Evolutionary conservation across 2,797 vertebrate genomes (phyloP).

Genomic region (Malurus leucopterus): DNA sequence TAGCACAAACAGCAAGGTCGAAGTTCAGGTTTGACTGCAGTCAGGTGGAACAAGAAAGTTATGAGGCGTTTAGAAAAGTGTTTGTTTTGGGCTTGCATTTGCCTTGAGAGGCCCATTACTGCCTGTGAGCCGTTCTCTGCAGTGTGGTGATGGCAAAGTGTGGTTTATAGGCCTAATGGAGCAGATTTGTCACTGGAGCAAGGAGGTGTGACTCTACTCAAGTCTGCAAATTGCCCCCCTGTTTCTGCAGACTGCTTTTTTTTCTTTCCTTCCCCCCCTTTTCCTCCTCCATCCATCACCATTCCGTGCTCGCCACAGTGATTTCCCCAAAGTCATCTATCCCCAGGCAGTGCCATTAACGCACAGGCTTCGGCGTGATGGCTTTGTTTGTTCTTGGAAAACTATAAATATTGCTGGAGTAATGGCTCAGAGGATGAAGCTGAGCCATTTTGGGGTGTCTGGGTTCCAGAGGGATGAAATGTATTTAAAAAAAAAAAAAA

Average conservation of each 20-base stretch:
- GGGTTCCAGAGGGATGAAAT: background rate
- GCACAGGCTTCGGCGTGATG: background rate
- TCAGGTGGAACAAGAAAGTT: background rate
- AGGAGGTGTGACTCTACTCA: constrained; percentile 56
- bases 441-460: background rate
- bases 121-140: background rate
- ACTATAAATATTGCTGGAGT: constrained; percentile 34
- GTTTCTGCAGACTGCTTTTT: constrained; percentile 25
- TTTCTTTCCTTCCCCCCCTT: background rate
- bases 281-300: constrained; percentile 31
- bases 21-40: background rate
- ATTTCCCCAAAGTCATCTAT: constrained; percentile 62
- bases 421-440: constrained; percentile 10
- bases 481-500: background rate
- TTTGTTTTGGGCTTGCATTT: constrained; percentile 8
- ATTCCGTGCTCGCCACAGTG: background rate
- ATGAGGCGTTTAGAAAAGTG: background rate
- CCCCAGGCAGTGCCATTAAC: constrained; percentile 36
- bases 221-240: constrained; percentile 41
- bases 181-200: constrained; percentile 50
- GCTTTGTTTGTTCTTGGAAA: constrained; percentile 53
- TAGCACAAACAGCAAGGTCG: background rate
- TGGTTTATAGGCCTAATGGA: constrained; percentile 51
- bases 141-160: background rate
- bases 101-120: background rate